phyloP scores from a whole-genome alignment of 2,113 vertebrate genomes.

The Butorides virescens region DNA sequence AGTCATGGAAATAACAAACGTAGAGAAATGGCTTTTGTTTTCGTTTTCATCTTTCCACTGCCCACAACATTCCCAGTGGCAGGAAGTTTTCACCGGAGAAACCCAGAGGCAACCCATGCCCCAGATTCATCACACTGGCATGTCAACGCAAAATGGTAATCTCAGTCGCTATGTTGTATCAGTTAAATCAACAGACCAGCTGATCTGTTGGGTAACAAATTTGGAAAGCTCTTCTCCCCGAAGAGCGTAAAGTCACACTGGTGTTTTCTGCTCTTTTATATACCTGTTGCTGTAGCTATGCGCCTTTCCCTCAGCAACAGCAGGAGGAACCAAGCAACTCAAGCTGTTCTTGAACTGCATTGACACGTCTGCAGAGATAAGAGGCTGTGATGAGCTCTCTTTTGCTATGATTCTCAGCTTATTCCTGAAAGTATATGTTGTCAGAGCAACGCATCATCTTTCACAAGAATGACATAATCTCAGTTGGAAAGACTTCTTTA shows the following conservation, averaged over 20 bases:
- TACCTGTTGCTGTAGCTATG: neutral
- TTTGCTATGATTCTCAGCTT: conserved; percentile 4
- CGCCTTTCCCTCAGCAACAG: neutral
- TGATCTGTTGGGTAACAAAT: neutral
- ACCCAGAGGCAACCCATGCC: neutral
- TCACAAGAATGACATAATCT: conserved; percentile 6
- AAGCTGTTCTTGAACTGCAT: neutral
- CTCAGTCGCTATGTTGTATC: neutral
- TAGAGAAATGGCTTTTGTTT: neutral
- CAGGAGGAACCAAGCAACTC: neutral
- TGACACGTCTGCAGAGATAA: neutral
- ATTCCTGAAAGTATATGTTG: neutral
- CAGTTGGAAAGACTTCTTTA: neutral
- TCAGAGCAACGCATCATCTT: neutral
- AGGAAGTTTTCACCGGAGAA: neutral
- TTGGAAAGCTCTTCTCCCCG: neutral
- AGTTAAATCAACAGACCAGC: neutral
- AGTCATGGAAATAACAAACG: neutral
- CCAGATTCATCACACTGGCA: neutral
- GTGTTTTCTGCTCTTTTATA: neutral
- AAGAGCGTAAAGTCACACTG: neutral
- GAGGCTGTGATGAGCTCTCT: neutral
- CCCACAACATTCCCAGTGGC: neutral
- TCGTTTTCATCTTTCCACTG: neutral
- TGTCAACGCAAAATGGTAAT: neutral